phyloP scores from a whole-genome alignment of 1,140 invertebrate species.

The honey bee (Apis mellifera) region DNA sequence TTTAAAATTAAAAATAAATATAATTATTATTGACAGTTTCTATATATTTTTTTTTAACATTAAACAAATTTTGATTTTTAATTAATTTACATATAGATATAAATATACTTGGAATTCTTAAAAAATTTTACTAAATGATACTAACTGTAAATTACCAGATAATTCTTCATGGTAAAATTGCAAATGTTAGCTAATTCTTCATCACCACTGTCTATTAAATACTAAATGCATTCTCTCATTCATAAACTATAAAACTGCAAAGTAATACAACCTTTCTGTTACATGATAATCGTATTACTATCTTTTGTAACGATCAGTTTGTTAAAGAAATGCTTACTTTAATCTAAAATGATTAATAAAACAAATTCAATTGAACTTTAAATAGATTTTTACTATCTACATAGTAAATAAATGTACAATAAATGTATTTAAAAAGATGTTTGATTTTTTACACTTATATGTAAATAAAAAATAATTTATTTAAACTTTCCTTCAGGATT shows the following conservation, averaged over 20 bases:
- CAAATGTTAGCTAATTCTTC: background rate
- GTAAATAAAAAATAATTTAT: background rate
- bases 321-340: background rate
- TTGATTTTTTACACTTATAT: background rate
- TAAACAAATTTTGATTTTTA: background rate
- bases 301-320: background rate
- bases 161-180: background rate
- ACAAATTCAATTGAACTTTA: background rate
- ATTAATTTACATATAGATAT: background rate
- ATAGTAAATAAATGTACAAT: background rate
- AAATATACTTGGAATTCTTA: background rate
- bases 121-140: background rate
- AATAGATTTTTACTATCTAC: background rate
- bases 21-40: background rate
- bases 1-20: background rate
- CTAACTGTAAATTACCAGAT: background rate
- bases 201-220: background rate
- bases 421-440: background rate
- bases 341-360: background rate
- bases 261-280: background rate
- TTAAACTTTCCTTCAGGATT: background rate
- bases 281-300: background rate
- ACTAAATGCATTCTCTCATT: background rate
- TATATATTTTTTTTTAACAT: background rate
- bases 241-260: slow-evolving; percentile 10